Base-by-base conservation (phyloP, 2,888 invertebrate species). In the Mayetiola destructor region DNA sequence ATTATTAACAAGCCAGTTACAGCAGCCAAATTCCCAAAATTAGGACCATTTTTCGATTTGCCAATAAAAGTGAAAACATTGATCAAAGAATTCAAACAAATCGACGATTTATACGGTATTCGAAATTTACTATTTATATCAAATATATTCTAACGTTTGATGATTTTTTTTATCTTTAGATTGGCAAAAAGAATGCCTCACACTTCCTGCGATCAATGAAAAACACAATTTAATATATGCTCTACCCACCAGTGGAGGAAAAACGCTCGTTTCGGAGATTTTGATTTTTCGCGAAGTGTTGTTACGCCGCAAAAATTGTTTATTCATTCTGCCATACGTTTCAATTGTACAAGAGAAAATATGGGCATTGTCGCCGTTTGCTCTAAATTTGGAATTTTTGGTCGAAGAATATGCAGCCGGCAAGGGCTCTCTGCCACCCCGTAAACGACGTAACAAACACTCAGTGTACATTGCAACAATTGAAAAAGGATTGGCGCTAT, bases 271-370 rank as follows among this genome's bases (percentile, higher is more conserved):
- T 12, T 95, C 97, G 0, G 97, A 97, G 73, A 86, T 97, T 59
- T 75, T 97, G 54, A 92, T 97, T 77, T 73, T 96, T 18, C 76
- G 84, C 42, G 91, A 95, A 74, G 73, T 96, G 6, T 70, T 95
- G 10, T 84, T 86, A 61, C 77, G 82, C 57, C 81, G 84, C 65
- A 84, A 80, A 63, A 90, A 94, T 77, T 90, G 83, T 12, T 72
- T 97, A 21, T 87, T 97, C 62, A 81, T 97, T 63, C 73, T 97
- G 59, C 97, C 97, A 0, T 97, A 87, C 76, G 92, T 97, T 14
- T 89, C 96, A 6, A 86, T 97, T 65, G 97, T 96, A 0, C 95
- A 97, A 69, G 97, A 97, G 74, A 97, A 97, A 79, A 92, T 91
- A 12, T 59, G 60, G 56, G 58, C 71, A 2, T 74, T 96, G 66